These are phyloP conservation scores for Drosophila subquinaria DNA, from an alignment of 2,888 invertebrate species.

Conservation along the genomic window DNA sequence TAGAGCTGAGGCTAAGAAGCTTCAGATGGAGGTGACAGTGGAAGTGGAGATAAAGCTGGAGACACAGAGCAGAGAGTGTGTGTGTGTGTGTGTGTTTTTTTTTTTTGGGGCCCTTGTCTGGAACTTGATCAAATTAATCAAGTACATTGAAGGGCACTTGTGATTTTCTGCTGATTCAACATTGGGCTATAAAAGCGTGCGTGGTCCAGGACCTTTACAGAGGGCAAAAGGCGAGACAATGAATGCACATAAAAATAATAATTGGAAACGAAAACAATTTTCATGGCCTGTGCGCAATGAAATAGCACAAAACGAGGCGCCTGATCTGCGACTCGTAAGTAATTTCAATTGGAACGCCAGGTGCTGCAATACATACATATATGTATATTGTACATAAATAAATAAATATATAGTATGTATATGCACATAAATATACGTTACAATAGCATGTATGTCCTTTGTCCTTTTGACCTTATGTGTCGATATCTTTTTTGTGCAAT, in stretches of 20 bases:
- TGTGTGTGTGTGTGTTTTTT: neutral
- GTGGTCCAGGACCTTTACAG: slow-evolving; percentile 26
- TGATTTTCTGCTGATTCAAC: slow-evolving; percentile 71
- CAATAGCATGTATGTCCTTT: slow-evolving; percentile 37
- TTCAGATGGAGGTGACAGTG: slow-evolving; percentile 10
- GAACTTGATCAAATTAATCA: slow-evolving; percentile 80
- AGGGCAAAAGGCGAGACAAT: slow-evolving; percentile 55
- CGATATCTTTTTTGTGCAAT: slow-evolving; percentile 50
- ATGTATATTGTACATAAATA: neutral
- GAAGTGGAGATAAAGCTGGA: neutral
- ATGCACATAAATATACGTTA: neutral
- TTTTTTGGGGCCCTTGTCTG: slow-evolving; percentile 32
- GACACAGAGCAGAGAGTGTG: neutral
- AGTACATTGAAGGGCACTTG: slow-evolving; percentile 71
- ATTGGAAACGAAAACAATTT: slow-evolving; percentile 82
- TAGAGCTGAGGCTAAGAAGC: slow-evolving; percentile 38
- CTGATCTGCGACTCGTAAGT: slow-evolving; percentile 4
- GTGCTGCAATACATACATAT: slow-evolving; percentile 42
- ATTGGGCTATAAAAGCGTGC: slow-evolving; percentile 70
- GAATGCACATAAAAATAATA: slow-evolving; percentile 81
- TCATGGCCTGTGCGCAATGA: slow-evolving; percentile 66
- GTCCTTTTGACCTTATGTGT: slow-evolving; percentile 52
- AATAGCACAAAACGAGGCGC: slow-evolving; percentile 60
- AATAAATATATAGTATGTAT: neutral
- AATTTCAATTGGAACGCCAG: slow-evolving; percentile 54